phyloP scores from a whole-genome alignment of 2,113 vertebrate species.

The Myotis lucifugus region DNA sequence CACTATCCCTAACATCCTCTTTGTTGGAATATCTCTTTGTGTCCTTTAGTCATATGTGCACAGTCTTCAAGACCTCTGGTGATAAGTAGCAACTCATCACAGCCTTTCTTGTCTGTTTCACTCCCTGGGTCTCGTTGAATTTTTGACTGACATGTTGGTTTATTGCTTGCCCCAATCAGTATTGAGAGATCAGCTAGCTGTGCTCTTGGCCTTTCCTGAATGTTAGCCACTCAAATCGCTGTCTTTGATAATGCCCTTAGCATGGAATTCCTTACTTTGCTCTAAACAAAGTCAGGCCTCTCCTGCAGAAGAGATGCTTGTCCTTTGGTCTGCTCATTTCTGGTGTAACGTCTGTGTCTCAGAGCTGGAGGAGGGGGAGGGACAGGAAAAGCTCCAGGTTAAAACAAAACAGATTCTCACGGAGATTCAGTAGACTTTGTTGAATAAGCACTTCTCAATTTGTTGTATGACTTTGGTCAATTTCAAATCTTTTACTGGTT shows the following conservation, averaged over 20 bases:
- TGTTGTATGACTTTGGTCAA: not conserved
- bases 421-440: not conserved
- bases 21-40: not conserved
- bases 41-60: not conserved
- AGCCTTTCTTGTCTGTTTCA: not conserved
- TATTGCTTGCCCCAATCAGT: not conserved
- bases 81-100: not conserved
- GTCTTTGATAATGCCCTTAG: not conserved
- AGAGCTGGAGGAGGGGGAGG: not conserved
- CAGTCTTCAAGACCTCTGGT: not conserved
- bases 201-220: not conserved
- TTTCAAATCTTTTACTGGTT: not conserved
- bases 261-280: not conserved
- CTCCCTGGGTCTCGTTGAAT: not conserved
- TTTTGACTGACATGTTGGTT: not conserved
- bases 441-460: not conserved
- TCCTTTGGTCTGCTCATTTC: not conserved
- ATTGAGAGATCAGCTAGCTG: not conserved
- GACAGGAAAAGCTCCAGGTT: not conserved
- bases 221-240: not conserved
- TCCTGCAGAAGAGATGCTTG: not conserved
- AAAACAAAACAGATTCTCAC: not conserved
- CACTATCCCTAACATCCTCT: not conserved
- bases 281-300: not conserved
- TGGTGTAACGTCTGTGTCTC: not conserved